A percentile compares a stretch with the other conserved stretches of the same genome.
phyloP scores from a whole-genome alignment of 2,888 invertebrate species.

The Pilophorus perplexus region DNA sequence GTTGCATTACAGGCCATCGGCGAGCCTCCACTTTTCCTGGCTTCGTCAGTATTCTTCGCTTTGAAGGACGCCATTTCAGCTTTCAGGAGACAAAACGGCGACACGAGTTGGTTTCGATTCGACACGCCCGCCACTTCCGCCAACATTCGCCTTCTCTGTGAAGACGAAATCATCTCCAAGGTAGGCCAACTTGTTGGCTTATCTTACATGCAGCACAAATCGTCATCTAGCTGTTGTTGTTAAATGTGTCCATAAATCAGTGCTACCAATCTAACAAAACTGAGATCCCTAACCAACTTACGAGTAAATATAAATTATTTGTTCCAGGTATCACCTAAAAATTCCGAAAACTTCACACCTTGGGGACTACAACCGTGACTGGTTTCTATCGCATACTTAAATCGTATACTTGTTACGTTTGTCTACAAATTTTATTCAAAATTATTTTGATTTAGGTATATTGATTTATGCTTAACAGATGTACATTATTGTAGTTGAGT shows the following conservation, averaged over 20 bases:
- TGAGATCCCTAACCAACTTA: background rate
- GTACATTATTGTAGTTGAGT: too few relatives aligned
- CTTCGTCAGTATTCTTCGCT: conserved; percentile 81
- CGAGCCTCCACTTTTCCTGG: conserved; percentile 90
- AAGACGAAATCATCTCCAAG: conserved; percentile 75
- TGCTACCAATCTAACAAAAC: too few relatives aligned
- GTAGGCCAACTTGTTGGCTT: conserved; percentile 58
- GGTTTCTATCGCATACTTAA: too few relatives aligned
- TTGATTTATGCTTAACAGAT: too few relatives aligned
- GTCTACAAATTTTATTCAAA: too few relatives aligned
- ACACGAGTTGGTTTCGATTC: conserved; percentile 61
- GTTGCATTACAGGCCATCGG: conserved; percentile 76
- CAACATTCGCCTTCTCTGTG: conserved; percentile 83
- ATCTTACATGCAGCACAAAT: too few relatives aligned
- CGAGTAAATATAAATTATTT: background rate
- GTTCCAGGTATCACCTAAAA: background rate
- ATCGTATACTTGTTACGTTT: too few relatives aligned
- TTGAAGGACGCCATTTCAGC: conserved; percentile 82
- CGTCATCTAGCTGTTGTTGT: too few relatives aligned
- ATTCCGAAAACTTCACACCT: background rate
- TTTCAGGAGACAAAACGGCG: conserved; percentile 71
- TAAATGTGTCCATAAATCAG: too few relatives aligned
- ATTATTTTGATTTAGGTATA: too few relatives aligned
- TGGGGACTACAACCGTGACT: conserved; percentile 13
- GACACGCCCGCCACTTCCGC: conserved; percentile 87